Percentiles rank a stretch among this genome's conserved stretches.
phyloP scores from a whole-genome alignment of 2,888 invertebrate species.

The Diploptera punctata region DNA sequence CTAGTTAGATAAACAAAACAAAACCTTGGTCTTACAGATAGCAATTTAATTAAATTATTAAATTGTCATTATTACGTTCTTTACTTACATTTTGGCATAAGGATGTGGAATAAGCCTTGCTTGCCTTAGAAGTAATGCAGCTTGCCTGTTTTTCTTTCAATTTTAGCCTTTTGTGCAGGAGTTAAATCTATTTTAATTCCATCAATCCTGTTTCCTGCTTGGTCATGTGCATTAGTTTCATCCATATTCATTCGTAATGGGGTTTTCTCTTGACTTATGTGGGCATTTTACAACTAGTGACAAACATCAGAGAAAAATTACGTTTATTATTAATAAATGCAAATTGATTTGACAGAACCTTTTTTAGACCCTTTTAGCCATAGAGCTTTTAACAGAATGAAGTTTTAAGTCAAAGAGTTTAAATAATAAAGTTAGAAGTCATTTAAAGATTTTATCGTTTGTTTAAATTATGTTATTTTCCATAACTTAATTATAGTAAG shows the following conservation, averaged over 20 bases:
- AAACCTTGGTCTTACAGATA: slow-evolving; percentile 42
- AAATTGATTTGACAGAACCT: no score
- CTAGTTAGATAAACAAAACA: slow-evolving; percentile 23
- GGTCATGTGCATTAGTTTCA: neutral
- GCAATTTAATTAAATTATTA: neutral
- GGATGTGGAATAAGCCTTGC: slow-evolving; percentile 60
- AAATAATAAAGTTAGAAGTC: no score
- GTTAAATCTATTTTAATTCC: slow-evolving; percentile 14
- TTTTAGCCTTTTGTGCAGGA: slow-evolving; percentile 33
- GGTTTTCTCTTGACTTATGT: no score
- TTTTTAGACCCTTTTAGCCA: no score
- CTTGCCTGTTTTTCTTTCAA: slow-evolving; percentile 42
- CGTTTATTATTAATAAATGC: no score
- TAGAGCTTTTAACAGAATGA: no score
- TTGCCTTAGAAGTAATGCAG: slow-evolving; percentile 36
- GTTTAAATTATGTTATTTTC: no score
- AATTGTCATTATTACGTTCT: neutral
- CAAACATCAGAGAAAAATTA: no score
- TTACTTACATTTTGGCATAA: slow-evolving; percentile 58
- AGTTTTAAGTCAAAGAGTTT: no score
- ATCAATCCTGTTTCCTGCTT: neutral
- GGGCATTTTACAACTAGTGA: no score
- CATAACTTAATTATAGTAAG: no score
- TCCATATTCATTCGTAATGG: neutral
- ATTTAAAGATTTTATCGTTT: no score